phyloP scores from a whole-genome alignment of 1,140 invertebrate genomes.

The Drosophila busckii region DNA sequence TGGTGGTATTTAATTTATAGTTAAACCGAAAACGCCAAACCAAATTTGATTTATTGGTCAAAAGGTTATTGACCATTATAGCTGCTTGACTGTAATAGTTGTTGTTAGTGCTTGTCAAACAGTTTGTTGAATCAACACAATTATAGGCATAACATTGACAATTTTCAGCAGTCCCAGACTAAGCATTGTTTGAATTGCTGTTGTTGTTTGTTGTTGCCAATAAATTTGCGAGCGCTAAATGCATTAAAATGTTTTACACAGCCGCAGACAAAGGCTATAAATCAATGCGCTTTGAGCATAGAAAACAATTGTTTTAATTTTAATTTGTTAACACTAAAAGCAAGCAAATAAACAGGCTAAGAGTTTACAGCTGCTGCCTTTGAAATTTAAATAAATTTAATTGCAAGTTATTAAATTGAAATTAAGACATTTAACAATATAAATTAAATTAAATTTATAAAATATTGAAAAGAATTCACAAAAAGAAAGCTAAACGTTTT shows the following conservation, averaged over 20 bases:
- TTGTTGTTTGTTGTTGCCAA: constrained; percentile 18
- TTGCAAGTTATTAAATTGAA: no score
- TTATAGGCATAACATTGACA: constrained; percentile 44
- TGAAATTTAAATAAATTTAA: no score
- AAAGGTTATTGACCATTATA: constrained; percentile 69
- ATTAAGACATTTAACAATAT: no score
- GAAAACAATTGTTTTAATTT: no score
- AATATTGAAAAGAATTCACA: no score
- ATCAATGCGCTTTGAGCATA: constrained; percentile 31
- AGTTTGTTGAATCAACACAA: constrained; percentile 53
- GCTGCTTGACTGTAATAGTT: constrained; percentile 37
- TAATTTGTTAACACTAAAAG: no score
- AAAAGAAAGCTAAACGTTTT: no score
- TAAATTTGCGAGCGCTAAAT: constrained; percentile 59
- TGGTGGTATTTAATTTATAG: constrained; percentile 67
- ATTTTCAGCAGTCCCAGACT: constrained; percentile 25
- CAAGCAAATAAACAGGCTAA: no score
- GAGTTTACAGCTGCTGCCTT: no score
- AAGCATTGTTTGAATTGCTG: constrained; percentile 8
- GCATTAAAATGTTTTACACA: constrained; percentile 54
- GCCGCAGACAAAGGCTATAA: constrained; percentile 30
- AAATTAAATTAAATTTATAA: no score
- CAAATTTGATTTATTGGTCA: constrained; percentile 70
- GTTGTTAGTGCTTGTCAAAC: constrained; percentile 3
- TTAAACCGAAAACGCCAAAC: constrained; percentile 47